These are phyloP conservation scores for Stenoptilia bipunctidactyla DNA, from an alignment of 2,888 invertebrate genomes.

Conservation along the genomic window DNA sequence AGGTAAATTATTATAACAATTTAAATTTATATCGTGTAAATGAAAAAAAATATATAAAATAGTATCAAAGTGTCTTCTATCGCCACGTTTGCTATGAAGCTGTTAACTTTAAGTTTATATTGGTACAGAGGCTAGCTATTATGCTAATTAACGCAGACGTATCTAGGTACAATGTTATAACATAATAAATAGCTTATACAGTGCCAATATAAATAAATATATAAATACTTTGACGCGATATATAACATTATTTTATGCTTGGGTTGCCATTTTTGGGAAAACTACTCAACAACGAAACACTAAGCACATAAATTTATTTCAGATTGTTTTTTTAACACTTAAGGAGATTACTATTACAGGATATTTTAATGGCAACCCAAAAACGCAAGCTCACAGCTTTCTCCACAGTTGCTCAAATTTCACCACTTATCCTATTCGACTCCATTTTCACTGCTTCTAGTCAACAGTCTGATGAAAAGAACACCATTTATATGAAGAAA, in stretches of 20 bases:
- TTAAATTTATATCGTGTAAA: conserved; percentile 69
- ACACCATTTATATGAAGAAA: neutral
- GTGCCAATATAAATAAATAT: conserved; percentile 31
- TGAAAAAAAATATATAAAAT: conserved; percentile 49
- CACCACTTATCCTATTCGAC: conserved; percentile 24
- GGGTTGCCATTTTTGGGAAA: conserved; percentile 53
- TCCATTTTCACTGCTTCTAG: conserved; percentile 57
- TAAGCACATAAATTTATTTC: too few species aligned
- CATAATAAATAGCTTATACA: conserved; percentile 16
- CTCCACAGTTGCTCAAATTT: conserved; percentile 61
- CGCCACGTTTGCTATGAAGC: conserved; percentile 31
- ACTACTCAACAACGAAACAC: too few species aligned
- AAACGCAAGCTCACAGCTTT: conserved; percentile 61
- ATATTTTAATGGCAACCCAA: conserved; percentile 45
- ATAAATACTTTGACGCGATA: conserved; percentile 23
- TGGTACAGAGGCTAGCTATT: conserved; percentile 18
- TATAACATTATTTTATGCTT: conserved; percentile 25
- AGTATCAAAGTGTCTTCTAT: conserved; percentile 39
- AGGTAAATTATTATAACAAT: conserved; percentile 67
- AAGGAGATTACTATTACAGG: too few species aligned
- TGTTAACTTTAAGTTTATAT: conserved; percentile 17
- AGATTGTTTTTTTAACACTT: too few species aligned
- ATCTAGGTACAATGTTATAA: neutral
- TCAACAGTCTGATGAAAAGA: conserved; percentile 27
- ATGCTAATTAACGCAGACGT: too few species aligned